These are phyloP conservation scores for Salticus scenicus DNA, from an alignment of 2,888 invertebrate genomes.

Conservation along the genomic window DNA sequence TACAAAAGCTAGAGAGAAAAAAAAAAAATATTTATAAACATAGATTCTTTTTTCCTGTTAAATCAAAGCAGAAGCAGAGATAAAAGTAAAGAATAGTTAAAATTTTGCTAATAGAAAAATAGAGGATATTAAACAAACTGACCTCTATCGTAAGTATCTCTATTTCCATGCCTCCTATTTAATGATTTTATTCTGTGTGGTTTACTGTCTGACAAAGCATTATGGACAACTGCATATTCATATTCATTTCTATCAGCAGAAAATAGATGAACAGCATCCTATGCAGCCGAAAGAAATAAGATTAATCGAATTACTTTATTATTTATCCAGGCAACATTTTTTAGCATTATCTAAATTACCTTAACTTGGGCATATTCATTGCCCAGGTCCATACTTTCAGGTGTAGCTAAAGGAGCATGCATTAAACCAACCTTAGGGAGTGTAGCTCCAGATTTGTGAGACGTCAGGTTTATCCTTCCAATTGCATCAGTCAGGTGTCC, in stretches of 20 bases:
- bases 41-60: no score
- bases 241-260: slow-evolving; percentile 80
- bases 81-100: no score
- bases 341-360: slow-evolving; percentile 72
- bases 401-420: slow-evolving; percentile 85
- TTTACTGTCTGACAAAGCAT: slow-evolving; percentile 79
- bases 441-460: slow-evolving; percentile 67
- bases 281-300: slow-evolving; percentile 73
- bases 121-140: no score
- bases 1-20: no score
- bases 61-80: no score
- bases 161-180: slow-evolving; percentile 65
- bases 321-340: not conserved
- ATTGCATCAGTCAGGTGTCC: slow-evolving; percentile 91
- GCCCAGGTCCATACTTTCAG: slow-evolving; percentile 84
- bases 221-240: slow-evolving; percentile 82
- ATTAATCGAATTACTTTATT: not conserved
- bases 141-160: slow-evolving; percentile 70
- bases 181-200: slow-evolving; percentile 70
- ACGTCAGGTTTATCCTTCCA: slow-evolving; percentile 78
- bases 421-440: slow-evolving; percentile 75
- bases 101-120: no score
- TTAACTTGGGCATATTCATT: slow-evolving; percentile 84
- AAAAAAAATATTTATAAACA: no score
- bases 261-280: slow-evolving; percentile 79